Percentiles rank a stretch among this genome's conserved stretches.
These are phyloP conservation scores for Drosophila aff. DNA, from an alignment of 1,140 invertebrate genomes.

Conservation along the genomic window DNA sequence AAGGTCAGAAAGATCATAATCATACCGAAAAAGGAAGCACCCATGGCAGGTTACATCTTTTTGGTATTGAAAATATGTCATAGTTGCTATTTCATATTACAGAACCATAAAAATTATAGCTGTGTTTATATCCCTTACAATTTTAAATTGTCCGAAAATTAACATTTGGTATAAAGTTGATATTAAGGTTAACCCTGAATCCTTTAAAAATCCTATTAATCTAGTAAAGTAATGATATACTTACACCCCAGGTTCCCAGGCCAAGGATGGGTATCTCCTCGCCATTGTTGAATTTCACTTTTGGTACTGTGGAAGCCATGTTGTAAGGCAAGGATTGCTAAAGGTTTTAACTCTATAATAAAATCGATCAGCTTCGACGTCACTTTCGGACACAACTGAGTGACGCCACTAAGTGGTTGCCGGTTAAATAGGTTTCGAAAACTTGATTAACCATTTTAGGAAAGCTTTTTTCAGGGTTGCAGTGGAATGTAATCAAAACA, in stretches of 20 bases:
- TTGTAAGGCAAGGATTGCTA: constrained; percentile 21
- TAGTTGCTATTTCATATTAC: background rate
- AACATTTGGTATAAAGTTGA: background rate
- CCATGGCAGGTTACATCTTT: background rate
- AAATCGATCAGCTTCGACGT: background rate
- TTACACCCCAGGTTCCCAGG: constrained; percentile 92
- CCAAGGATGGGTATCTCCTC: constrained; percentile 89
- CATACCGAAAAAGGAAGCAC: background rate
- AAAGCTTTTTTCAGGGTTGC: constrained; percentile 51
- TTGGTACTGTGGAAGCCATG: constrained; percentile 84
- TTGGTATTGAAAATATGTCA: too few relatives aligned
- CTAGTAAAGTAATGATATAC: constrained; percentile 48
- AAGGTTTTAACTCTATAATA: background rate
- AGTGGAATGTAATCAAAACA: constrained; percentile 1
- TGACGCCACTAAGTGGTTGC: constrained; percentile 41
- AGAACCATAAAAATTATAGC: too few relatives aligned
- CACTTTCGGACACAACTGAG: constrained; percentile 26
- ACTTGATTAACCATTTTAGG: constrained; percentile 9
- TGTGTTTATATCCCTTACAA: background rate
- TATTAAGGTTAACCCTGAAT: background rate
- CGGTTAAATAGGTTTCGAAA: constrained; percentile 50
- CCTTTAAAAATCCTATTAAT: background rate
- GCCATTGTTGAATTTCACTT: constrained; percentile 88
- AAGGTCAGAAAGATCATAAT: background rate
- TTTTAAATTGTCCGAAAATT: background rate